These are phyloP conservation scores for Globodera ellingtonae DNA, from an alignment of 1,140 invertebrate genomes.

Conservation along the genomic window DNA sequence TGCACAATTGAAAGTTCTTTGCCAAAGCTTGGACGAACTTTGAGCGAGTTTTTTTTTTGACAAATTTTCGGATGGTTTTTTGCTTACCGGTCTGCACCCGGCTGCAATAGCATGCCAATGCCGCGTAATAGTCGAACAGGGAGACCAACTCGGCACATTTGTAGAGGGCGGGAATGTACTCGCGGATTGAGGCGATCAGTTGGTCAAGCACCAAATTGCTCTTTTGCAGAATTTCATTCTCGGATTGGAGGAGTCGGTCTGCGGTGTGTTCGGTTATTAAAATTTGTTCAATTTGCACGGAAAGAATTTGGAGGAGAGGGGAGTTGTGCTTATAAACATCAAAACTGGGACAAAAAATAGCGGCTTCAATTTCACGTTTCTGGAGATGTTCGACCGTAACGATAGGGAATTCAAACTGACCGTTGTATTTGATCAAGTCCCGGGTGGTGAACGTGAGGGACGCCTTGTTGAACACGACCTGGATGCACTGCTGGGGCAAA, in stretches of 20 bases:
- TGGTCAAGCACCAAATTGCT: constrained; percentile 46
- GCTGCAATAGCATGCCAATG: constrained; percentile 46
- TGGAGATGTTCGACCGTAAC: too few relatives aligned
- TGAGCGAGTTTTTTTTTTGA: constrained; percentile 5
- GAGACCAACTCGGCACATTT: constrained; percentile 47
- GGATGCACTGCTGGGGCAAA: constrained; percentile 43
- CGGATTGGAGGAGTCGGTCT: constrained; percentile 45
- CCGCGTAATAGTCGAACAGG: constrained; percentile 43
- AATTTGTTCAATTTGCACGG: too few relatives aligned
- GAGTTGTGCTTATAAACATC: too few relatives aligned
- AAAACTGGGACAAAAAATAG: too few relatives aligned
- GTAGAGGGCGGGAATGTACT: constrained; percentile 40
- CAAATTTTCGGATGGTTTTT: not conserved
- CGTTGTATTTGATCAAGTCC: constrained; percentile 50
- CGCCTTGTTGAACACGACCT: constrained; percentile 47
- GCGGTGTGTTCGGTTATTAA: not conserved
- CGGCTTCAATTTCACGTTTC: too few relatives aligned
- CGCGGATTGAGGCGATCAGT: constrained; percentile 35
- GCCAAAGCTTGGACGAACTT: constrained; percentile 46
- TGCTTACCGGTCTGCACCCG: constrained; percentile 32
- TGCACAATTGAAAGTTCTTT: constrained; percentile 31
- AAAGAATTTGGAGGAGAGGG: too few relatives aligned
- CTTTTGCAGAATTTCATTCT: constrained; percentile 40
- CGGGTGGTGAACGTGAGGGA: constrained; percentile 53
- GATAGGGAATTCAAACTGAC: constrained; percentile 28